Evolutionary conservation across 2,888 invertebrate species (phyloP), one percentile per base, ranked within the genome.

Genomic region (Phrixothrix hirtus): DNA sequence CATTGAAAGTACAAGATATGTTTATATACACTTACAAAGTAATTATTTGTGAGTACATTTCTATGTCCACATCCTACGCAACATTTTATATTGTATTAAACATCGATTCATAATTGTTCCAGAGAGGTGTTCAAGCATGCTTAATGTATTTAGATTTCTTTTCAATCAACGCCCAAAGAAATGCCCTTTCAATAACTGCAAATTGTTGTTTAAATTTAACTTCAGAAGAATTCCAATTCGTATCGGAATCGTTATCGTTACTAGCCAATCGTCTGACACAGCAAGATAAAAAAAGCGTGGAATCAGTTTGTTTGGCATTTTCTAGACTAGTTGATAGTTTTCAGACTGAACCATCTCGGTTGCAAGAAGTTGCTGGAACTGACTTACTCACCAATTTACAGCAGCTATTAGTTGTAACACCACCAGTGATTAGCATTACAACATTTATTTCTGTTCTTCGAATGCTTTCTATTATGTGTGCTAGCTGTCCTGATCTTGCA

Each of bases 71-170:
- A n/a, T n/a, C n/a, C n/a, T n/a, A n/a, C n/a, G n/a, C n/a, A n/a
- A n/a, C n/a, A n/a, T n/a, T n/a, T n/a, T 37, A 11, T 47, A 31
- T 47, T 50, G 6, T 39, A 21, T 21, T 21, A 21, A 21, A 21
- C 21, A n/a, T n/a, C 21, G 21, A 21, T 21, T 5, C 3, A 21
- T 21, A 5, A 21, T 37, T 42, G 47, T 76, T 78, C 46, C 77
- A 93, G 92, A 87, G 93, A 62, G 98, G 98, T 17, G 96, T 99
- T 1, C 88, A 94, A 2, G 94, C 98, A 1, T 97, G 97, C 74
- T 83, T 99, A 61, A 96, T 90, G 69, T 98, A 93, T 75, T 81
- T 99, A 73, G 99, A 99, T 75, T 99, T 99, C 82, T 99, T 99
- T 80, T 96, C 97, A 35, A 95, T 97, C 68, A 93, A 93, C 71